A percentile compares a stretch with the other conserved stretches of the same genome.
phyloP scores from a whole-genome alignment of 1,140 invertebrate species.

The Chelonus insularis region DNA sequence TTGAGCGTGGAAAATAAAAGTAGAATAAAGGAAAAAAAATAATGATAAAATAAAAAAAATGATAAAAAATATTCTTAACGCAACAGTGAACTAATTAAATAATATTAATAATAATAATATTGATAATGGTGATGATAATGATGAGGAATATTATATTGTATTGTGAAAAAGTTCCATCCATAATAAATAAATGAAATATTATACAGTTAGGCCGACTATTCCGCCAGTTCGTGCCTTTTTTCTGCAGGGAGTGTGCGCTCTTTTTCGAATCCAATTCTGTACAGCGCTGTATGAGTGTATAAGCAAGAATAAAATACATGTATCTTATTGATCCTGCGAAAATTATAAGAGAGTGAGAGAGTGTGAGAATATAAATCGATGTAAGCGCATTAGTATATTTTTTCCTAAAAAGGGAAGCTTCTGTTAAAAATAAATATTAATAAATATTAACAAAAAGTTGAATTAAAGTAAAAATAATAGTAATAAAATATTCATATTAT shows the following conservation, averaged over 20 bases:
- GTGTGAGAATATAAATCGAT: not conserved
- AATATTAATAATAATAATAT: too few species aligned
- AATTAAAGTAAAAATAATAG: not conserved
- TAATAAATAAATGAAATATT: conserved; percentile 61
- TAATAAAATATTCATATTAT: too few species aligned
- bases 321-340: conserved; percentile 9
- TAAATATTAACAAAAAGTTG: not conserved
- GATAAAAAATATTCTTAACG: too few species aligned
- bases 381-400: conserved; percentile 4
- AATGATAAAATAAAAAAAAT: too few species aligned
- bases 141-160: conserved; percentile 48
- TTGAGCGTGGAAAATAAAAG: conserved; percentile 31
- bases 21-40: conserved; percentile 40
- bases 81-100: too few species aligned
- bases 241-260: conserved; percentile 52
- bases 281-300: conserved; percentile 37
- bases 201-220: conserved; percentile 62
- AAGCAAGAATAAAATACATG: conserved; percentile 17
- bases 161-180: conserved; percentile 62
- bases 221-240: conserved; percentile 62
- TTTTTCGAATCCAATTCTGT: conserved; percentile 54
- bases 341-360: not conserved
- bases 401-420: not conserved
- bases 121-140: too few species aligned
- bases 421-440: too few species aligned